A percentile compares a stretch with the other conserved stretches of the same genome.
phyloP scores from a whole-genome alignment of 2,797 vertebrate genomes.

The Notolepis coatsorum region DNA sequence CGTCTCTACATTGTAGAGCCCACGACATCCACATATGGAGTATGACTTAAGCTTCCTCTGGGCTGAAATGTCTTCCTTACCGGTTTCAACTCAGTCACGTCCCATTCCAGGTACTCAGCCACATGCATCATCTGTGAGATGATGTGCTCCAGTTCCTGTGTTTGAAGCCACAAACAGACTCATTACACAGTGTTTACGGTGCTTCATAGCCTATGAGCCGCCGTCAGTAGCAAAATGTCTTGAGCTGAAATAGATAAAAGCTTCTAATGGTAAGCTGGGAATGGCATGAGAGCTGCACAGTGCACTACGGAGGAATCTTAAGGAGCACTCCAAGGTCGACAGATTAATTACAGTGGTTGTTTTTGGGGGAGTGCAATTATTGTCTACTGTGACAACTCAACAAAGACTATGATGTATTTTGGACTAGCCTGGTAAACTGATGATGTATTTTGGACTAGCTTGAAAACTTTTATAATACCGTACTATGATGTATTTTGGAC shows the following conservation, averaged over 20 bases:
- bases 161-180: conserved; percentile 1
- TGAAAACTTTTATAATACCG: conserved; percentile 9
- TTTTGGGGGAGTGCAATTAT: conserved; percentile 49
- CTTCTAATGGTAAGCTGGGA: conserved; percentile 58
- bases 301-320: conserved; percentile 60
- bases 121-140: conserved; percentile 98
- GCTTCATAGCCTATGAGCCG: conserved; percentile 38
- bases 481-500: conserved; percentile 25
- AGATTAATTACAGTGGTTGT: conserved; percentile 68
- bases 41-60: too few species aligned
- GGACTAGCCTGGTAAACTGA: conserved; percentile 7
- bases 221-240: conserved; percentile 27
- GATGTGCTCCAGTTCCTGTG: conserved; percentile 94
- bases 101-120: conserved; percentile 96
- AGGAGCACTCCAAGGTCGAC: conserved; percentile 52
- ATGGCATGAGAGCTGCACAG: conserved; percentile 27
- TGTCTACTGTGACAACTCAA: conserved; percentile 40
- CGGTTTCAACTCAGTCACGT: conserved; percentile 93
- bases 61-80: conserved; percentile 84
- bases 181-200: conserved; percentile 64
- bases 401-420: conserved; percentile 33
- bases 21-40: too few species aligned
- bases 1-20: too few species aligned
- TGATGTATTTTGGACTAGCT: conserved; percentile 20
- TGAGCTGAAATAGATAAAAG: conserved; percentile 45